A percentile compares a stretch with the other conserved stretches of the same genome.
These are phyloP conservation scores for Epirrita christyi DNA, from an alignment of 2,888 invertebrate species.

Conservation along the genomic window DNA sequence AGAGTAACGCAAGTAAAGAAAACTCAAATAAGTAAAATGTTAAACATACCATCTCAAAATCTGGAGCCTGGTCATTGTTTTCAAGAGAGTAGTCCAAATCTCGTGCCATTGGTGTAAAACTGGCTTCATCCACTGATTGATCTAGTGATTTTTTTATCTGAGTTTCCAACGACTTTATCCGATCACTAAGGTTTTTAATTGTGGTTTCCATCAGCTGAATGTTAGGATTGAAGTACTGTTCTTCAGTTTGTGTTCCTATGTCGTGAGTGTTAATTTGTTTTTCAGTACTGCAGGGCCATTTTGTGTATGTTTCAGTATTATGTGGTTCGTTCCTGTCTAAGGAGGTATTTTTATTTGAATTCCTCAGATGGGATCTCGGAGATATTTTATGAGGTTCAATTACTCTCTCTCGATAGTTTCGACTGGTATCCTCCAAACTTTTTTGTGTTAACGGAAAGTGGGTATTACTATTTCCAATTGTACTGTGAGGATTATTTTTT, in stretches of 20 bases:
- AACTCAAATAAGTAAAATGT: not conserved
- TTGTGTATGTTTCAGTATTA: not conserved
- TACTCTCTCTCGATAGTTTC: constrained; percentile 1
- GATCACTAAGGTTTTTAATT: constrained; percentile 45
- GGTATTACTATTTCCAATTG: constrained; percentile 7
- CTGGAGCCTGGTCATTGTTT: constrained; percentile 27
- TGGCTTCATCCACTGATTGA: constrained; percentile 16
- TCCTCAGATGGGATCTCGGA: not conserved
- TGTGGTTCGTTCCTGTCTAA: not conserved
- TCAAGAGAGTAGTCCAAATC: constrained; percentile 24
- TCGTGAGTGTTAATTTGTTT: constrained; percentile 36
- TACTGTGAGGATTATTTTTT: constrained; percentile 4
- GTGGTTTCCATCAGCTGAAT: constrained; percentile 49
- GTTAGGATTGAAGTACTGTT: constrained; percentile 42
- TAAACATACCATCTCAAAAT: constrained; percentile 18
- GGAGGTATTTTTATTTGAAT: not conserved
- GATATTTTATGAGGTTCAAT: not conserved
- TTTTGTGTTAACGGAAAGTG: constrained; percentile 8
- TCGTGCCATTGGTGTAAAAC: constrained; percentile 18
- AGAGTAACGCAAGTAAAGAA: no score
- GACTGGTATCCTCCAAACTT: constrained; percentile 2
- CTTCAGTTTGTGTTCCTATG: constrained; percentile 51
- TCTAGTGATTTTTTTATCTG: constrained; percentile 39
- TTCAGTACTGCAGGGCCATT: constrained; percentile 7
- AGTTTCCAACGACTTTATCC: constrained; percentile 46